Evolutionary conservation across 2,797 vertebrate genomes (phyloP).

Genomic region (Cryptoprocta ferox): DNA sequence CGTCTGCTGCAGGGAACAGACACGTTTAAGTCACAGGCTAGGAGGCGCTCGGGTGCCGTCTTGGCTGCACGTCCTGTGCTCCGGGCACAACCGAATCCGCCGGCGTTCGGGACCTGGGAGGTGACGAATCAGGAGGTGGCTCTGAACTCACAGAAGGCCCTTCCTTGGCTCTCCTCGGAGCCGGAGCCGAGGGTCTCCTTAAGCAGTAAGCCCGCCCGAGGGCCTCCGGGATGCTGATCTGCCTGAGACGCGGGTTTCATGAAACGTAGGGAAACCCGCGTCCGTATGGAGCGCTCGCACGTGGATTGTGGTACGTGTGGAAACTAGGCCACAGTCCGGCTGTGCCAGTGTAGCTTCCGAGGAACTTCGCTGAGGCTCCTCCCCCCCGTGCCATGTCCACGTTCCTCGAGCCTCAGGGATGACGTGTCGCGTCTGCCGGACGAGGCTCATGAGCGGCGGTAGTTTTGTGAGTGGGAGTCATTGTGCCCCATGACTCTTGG

Average conservation of each 20-base stretch:
- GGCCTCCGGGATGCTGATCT: not conserved
- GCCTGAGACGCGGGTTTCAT: not conserved
- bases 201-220: not conserved
- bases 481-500: no score
- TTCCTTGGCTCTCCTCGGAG: not conserved
- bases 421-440: fast-evolving
- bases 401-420: not conserved
- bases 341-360: not conserved
- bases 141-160: fast-evolving
- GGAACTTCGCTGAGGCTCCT: fast-evolving
- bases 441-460: not conserved
- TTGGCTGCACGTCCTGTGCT: not conserved
- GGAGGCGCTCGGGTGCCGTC: not conserved
- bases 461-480: not conserved
- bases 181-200: not conserved
- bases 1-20: not conserved
- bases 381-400: fast-evolving
- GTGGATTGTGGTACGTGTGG: not conserved
- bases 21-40: not conserved
- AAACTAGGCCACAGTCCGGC: not conserved
- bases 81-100: not conserved
- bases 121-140: not conserved
- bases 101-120: not conserved
- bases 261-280: not conserved
- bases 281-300: not conserved